Base-by-base conservation (phyloP, 2,888 invertebrate species). In the Coelinius sp. region DNA sequence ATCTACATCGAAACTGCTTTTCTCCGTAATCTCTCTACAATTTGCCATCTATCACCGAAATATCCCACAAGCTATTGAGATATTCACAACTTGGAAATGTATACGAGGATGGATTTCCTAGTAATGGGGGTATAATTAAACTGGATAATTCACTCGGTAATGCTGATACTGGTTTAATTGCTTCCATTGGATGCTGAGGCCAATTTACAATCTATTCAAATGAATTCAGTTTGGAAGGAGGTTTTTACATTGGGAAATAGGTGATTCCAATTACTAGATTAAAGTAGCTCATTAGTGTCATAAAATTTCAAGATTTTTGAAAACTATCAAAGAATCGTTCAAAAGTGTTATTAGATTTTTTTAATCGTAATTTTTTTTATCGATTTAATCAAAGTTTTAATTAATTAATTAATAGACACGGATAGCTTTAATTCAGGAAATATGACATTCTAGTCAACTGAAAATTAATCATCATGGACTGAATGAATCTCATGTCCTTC, bases 11-110 rank as follows among this genome's bases (percentile, higher is more conserved):
- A 59, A 59, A 59, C 31, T 59, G 59, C 59, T 59, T 59, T 59
- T 12, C 24, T 14, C 25, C 12, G 8, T 8, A 5, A 3, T 44
- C 25, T 53, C 53, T 24, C 24, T 4, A 12, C 24, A n/a, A 53
- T 53, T 53, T 59, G n/a, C 31, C 17, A 69, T 69, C 62, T 63
- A 69, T 69, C 35, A 27, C 35, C 31, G 46, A 69, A 63, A 52
- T 46, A 68, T 62, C 46, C 31, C 22, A 56, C 25, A 24, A 44
- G 17, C 27, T 10, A 46, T 46, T 35, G 10, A 20, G n/a, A 67
- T 53, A 31, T 10, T 31, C 59, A 59, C 25, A 35, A 31, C 31
- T 59, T 35, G 31, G 3, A 17, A 31, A 25, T 59, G 35, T 59
- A 25, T 59, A 35, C 31, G 35, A 31, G 59, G 10, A 1, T 1